phyloP scores from a whole-genome alignment of 2,888 invertebrate genomes.

The Apamea epomidion region DNA sequence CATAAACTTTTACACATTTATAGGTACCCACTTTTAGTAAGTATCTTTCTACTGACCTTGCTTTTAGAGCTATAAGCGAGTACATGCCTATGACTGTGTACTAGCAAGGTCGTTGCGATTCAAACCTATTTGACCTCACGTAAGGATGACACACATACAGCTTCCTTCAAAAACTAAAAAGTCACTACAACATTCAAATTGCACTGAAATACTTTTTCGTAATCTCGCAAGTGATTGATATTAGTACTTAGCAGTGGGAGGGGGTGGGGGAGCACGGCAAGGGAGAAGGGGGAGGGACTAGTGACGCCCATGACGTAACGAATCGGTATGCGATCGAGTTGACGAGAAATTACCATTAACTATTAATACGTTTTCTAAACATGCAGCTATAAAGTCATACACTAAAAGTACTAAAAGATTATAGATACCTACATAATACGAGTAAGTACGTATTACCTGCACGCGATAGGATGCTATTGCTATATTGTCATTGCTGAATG shows the following conservation, averaged over 20 bases:
- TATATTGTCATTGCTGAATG: slow-evolving; percentile 43
- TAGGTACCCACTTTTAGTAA: slow-evolving; percentile 18
- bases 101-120: slow-evolving; percentile 69
- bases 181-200: slow-evolving; percentile 52
- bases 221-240: slow-evolving; percentile 82
- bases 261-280: slow-evolving; percentile 44
- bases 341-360: slow-evolving; percentile 79
- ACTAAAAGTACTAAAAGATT: slow-evolving; percentile 25
- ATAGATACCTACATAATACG: slow-evolving; percentile 27
- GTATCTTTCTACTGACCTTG: slow-evolving; percentile 59
- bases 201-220: slow-evolving; percentile 71
- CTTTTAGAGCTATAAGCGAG: slow-evolving; percentile 25
- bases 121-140: slow-evolving; percentile 74
- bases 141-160: slow-evolving; percentile 65
- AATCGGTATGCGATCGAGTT: slow-evolving; percentile 83
- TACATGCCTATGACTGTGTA: slow-evolving; percentile 34
- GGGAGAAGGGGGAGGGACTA: slow-evolving; percentile 63
- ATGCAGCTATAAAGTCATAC: slow-evolving; percentile 28
- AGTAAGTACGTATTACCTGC: slow-evolving; percentile 35
- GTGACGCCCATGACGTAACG: slow-evolving; percentile 85
- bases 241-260: slow-evolving; percentile 71
- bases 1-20: background rate
- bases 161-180: slow-evolving; percentile 57
- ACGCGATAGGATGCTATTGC: slow-evolving; percentile 54
- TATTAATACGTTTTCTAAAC: slow-evolving; percentile 53